Base-by-base conservation (phyloP, 2,113 vertebrate genomes). In the Myiozetetes cayanensis region DNA sequence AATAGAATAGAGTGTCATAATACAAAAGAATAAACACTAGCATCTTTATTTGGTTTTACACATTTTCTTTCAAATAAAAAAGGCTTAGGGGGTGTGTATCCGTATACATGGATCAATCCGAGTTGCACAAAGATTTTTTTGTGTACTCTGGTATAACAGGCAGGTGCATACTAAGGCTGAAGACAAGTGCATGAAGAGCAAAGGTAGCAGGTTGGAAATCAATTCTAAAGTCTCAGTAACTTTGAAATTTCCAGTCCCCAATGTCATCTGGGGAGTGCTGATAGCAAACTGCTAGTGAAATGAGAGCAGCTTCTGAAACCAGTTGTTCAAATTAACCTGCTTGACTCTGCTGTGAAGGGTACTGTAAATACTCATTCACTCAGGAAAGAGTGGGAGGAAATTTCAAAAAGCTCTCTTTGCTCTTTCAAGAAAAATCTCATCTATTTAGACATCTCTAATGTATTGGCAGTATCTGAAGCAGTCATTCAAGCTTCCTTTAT, bases 241-340 rank as follows among this genome's bases (percentile, higher is more conserved):
- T 75, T 25, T 44, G 47, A 47, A 56, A 61, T 71, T 84, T 91
- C 35, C 35, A 10, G 14, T 91, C 8, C 35, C 8, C 1, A 1
- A 4, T 58, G 44, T 87, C 66, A 61, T 8, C 47, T 75, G 47
- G 13, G 17, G 39, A 63, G 52, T 56, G 44, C 81, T 79, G 22
- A 23, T 70, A 73, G 82, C 1, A 0, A 85, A 8, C 24, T 33
- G 49, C 74, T 76, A n/a, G 71, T 70, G 87, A 87, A 83, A 53
- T 79, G 70, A 82, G 37, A 81, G 35, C 65, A 82, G 71, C 82
- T 93, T 87, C 78, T 1, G 0, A 83, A 95, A 77, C 33, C 23
- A 39, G 83, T 77, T 88, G 88, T 89, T 93, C 63, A 80, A 71
- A 89, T 92, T 95, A 95, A 92, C 83, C 88, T 86, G 23, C 65